phyloP scores from a whole-genome alignment of 2,888 invertebrate genomes.

The Bruchidius siliquastri region DNA sequence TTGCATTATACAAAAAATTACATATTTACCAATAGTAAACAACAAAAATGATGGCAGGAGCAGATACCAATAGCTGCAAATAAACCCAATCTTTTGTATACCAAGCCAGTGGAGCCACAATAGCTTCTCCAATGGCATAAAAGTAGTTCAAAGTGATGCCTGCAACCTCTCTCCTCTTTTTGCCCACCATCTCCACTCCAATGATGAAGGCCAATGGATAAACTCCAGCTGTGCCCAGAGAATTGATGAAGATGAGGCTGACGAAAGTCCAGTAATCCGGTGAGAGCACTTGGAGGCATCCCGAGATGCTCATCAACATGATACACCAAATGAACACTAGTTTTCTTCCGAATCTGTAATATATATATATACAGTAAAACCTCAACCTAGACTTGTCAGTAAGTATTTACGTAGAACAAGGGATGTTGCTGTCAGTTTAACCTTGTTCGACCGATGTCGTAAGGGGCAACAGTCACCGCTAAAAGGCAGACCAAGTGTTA shows the following conservation, averaged over 20 bases:
- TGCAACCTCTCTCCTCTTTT: conserved; percentile 57
- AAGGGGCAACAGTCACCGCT: too few relatives aligned
- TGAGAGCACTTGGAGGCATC: conserved; percentile 53
- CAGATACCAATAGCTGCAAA: conserved; percentile 55
- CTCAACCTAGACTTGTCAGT: too few relatives aligned
- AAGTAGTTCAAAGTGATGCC: conserved; percentile 60
- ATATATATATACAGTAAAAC: background rate
- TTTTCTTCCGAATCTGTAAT: conserved; percentile 56
- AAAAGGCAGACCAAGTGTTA: too few relatives aligned
- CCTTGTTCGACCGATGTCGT: too few relatives aligned
- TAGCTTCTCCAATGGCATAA: conserved; percentile 61
- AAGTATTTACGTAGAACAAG: too few relatives aligned
- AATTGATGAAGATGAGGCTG: conserved; percentile 53
- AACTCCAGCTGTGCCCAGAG: conserved; percentile 59
- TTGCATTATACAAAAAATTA: background rate
- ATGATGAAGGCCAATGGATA: conserved; percentile 59
- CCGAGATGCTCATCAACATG: conserved; percentile 55
- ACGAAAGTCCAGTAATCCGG: conserved; percentile 53
- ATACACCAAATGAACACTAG: conserved; percentile 55
- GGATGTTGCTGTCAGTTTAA: too few relatives aligned
- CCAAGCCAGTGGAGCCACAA: conserved; percentile 58
- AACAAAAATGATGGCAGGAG: conserved; percentile 57
- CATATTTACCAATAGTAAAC: conserved; percentile 54
- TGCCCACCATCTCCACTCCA: conserved; percentile 62
- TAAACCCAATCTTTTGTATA: conserved; percentile 56